Base-by-base conservation (phyloP, 1,140 invertebrate species). In the Apolygus lucorum region DNA sequence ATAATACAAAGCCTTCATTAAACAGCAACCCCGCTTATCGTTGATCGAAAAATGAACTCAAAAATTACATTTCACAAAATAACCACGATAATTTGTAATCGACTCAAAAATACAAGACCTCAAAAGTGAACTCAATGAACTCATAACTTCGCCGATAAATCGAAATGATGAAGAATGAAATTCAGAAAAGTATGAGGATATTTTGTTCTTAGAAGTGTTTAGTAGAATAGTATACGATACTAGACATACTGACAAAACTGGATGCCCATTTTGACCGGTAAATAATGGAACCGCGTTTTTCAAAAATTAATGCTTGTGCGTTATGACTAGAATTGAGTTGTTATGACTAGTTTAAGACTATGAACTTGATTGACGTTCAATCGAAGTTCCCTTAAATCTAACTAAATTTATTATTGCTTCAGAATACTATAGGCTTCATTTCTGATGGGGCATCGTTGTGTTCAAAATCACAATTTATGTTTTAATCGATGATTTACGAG, bases 401-500 rank as follows among this genome's bases (percentile, higher is more conserved):
- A 28, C 69, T 70, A 70, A 42, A 70, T 14, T 70, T 70, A 70
- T 70, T 70, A 70, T 70, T 70, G 69, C 69, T 70, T 70, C 28
- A 21, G 65, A 63, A 70, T 70, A 70, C 69, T 64, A 69, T 70
- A 70, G 69, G 69, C 69, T 67, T 64, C 59, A 62, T 14, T 22
- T 68, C 27, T 22, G 34, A 69, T 42, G 63, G 68, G 68, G 67
- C 68, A 69, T 34, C n/a, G n/a, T n/a, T n/a, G n/a, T n/a, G n/a
- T n/a, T n/a, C n/a, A n/a, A n/a, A n/a, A n/a, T n/a, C 59, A 59
- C 54, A 24, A 4, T 59, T 59, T 59, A n/a, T 59, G 54, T 17
- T 59, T 59, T 59, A 59, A 4, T 59, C 54, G 8, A 59, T 59
- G 22, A 59, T 59, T 59, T 59, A 59, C 11, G 22, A 59, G 54